Base-by-base conservation (phyloP, 2,113 vertebrate genomes). In the Prionailurus viverrinus region DNA sequence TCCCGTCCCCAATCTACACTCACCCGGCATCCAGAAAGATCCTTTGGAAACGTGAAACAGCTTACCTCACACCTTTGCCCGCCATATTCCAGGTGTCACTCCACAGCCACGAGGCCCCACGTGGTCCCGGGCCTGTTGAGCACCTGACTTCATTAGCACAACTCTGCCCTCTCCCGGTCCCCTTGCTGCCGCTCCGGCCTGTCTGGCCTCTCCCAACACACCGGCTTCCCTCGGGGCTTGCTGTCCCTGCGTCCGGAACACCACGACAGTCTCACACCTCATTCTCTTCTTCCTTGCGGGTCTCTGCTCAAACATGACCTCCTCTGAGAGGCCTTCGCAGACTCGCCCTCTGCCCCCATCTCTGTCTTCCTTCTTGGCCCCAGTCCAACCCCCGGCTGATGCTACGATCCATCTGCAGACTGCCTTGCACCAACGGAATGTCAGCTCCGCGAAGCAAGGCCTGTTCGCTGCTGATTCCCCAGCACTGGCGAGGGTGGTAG, bases 401-500 rank as follows among this genome's bases (percentile, higher is more conserved):
- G 19, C 9, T 33, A 18, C 0, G 6, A 66, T 45, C 78, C 29
- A 1, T 39, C 65, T 53, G 39, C 36, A 29, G 16, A 15, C 83
- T 36, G 31, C 68, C 87, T 58, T 45, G 33, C 51, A 23, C 3
- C 29, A 8, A 4, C 51, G 23, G 29, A 14, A 63, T 3, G 14
- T 39, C 33, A 12, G 68, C 51, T 68, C 15, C 0, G 0, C 4
- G 14, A 53, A 53, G 31, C 15, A 8, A 4, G 25, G 33, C 58
- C 13, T 1, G 45, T 21, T 55, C 25, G 5, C 39, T 0, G 10
- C 76, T 36, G 31, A 93, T 8, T 36, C 41, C 25, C 71, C 65
- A 23, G 71, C 0, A 5, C 13, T 8, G 14, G 45, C 2, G 0
- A 73, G 41, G 31, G 10, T 29, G 36, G 31, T 7, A 45, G 27